These are phyloP conservation scores for Oreohelix idahoensis DNA, from an alignment of 1,140 invertebrate genomes.

Conservation along the genomic window DNA sequence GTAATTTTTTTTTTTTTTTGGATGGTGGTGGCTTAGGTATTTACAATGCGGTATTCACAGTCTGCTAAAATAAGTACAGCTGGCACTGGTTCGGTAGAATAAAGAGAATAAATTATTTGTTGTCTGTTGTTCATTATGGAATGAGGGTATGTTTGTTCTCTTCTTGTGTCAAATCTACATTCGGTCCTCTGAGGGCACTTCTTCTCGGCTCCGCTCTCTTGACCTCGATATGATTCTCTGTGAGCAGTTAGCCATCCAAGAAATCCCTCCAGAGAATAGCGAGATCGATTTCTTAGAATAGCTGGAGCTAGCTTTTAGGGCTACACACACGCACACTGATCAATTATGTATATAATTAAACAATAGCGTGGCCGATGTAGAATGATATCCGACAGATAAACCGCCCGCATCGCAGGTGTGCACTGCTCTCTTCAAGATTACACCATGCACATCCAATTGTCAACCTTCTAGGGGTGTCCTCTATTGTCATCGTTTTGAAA, in stretches of 20 bases:
- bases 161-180: background rate
- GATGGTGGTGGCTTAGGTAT: no score
- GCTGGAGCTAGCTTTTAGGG: background rate
- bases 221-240: background rate
- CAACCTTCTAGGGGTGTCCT: background rate
- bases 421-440: slow-evolving; percentile 1
- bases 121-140: background rate
- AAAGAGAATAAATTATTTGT: no score
- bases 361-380: background rate
- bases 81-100: no score
- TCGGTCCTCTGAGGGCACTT: background rate
- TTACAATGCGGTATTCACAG: no score
- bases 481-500: background rate
- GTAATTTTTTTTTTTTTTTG: no score
- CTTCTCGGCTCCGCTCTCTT: background rate
- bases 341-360: background rate
- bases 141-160: background rate
- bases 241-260: background rate
- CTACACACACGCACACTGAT: background rate
- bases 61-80: no score
- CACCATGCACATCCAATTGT: background rate
- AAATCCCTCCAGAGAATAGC: background rate
- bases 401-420: slow-evolving; percentile 1
- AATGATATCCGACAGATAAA: background rate
- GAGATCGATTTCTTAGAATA: background rate